Evolutionary conservation across 2,888 invertebrate species (phyloP).

Genomic region (Arctia plantaginis): DNA sequence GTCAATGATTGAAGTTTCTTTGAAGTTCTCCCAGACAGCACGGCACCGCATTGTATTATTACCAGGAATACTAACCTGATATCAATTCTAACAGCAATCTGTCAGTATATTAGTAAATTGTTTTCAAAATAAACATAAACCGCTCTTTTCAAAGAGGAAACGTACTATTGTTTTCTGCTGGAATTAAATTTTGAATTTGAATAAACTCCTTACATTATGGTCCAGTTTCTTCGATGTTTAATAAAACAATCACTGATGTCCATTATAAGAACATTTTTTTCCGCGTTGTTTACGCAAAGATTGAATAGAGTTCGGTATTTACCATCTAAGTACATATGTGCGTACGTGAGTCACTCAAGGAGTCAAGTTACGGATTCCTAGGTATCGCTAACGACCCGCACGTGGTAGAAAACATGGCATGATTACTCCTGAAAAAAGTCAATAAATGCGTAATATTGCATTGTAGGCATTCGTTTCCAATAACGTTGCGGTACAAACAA

Average conservation of each 20-base stretch:
- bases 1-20: conserved; percentile 11
- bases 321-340: conserved; percentile 12
- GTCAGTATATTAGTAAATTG: conserved; percentile 42
- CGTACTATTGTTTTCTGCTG: neutral
- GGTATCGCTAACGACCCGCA: conserved; percentile 43
- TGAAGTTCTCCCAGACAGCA: conserved; percentile 36
- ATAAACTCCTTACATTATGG: neutral
- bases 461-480: conserved; percentile 48
- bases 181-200: neutral
- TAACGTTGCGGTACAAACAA: conserved; percentile 34
- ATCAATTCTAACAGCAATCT: conserved; percentile 43
- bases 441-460: conserved; percentile 44
- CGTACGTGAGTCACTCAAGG: conserved; percentile 45
- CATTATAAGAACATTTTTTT: neutral
- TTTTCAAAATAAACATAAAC: conserved; percentile 39
- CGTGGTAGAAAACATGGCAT: conserved; percentile 46
- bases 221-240: neutral
- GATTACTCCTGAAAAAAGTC: conserved; percentile 46
- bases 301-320: conserved; percentile 21
- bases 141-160: conserved; percentile 6
- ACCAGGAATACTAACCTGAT: conserved; percentile 22
- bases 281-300: conserved; percentile 13
- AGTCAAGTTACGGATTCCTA: conserved; percentile 54
- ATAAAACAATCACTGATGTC: neutral
- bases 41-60: conserved; percentile 40